Base-by-base conservation (phyloP, 2,113 vertebrate species). In the Telmatochromis brichardi region DNA sequence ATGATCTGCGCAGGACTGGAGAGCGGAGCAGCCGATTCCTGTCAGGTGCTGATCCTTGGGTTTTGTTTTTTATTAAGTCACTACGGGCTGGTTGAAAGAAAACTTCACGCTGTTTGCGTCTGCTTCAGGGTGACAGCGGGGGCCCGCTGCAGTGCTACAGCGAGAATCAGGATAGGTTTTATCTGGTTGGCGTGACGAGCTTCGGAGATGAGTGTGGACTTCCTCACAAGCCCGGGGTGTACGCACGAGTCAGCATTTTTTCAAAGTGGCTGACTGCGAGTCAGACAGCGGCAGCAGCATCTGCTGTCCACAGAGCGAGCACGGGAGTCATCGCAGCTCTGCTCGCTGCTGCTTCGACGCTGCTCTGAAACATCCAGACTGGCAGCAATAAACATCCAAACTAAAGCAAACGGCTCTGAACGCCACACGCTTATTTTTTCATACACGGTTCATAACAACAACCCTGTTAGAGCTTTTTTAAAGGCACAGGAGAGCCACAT, bases 71-170 rank as follows among this genome's bases (percentile, higher is more conserved):
- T 23, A 14, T 23, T n/a, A 60, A 63, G 12, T 23, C 7, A 1
- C 19, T 15, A 33, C 14, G 12, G 17, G 68, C 40, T 19, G 7
- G 35, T 83, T 71, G 6, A 65, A 9, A 23, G 57, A 4, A 4
- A 53, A 17, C 40, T 63, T 79, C 45, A 51, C 9, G 1, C 15
- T 78, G 63, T 50, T 53, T 55, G 26, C 3, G 28, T 68, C 17
- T 55, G 37, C 13, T 63, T 81, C 86, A 97, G 97, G 96, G 97
- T 11, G 97, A 97, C 93, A 97, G 96, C 3, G 97, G 97, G 2
- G 97, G 97, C 9, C 97, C 97, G 17, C 94, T 98, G 79, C 95
- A 97, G 92, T 98, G 97, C 91, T 96, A 92, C 91, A 96, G 95
- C 17, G 91, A 90, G 40, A 40, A 26, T 6, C 73, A 89, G 2